Percentiles rank a stretch among this genome's conserved stretches.
These are phyloP conservation scores for Rhynchonycteris naso DNA, from an alignment of 2,797 vertebrate genomes.

Conservation along the genomic window DNA sequence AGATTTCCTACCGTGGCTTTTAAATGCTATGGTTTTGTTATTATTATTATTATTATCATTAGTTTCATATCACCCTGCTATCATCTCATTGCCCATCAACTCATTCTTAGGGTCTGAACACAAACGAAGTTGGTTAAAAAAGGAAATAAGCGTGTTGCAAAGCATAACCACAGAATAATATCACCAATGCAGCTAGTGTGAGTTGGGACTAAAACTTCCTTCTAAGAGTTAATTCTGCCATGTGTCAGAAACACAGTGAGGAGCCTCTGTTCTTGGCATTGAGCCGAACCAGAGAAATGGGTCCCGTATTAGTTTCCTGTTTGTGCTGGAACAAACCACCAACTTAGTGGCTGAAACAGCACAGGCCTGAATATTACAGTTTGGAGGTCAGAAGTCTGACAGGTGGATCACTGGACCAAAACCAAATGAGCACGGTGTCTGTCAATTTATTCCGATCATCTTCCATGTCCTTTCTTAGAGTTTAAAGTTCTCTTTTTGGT, in stretches of 20 bases:
- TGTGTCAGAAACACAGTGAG: neutral
- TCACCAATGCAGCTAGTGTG: neutral
- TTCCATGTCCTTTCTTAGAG: neutral
- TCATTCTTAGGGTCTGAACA: neutral
- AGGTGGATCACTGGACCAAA: neutral
- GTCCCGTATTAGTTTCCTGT: neutral
- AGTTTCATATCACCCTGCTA: neutral
- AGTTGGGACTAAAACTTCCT: neutral
- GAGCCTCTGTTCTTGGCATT: neutral
- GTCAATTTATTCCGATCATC: neutral
- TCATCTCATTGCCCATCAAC: neutral
- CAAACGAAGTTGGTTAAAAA: neutral
- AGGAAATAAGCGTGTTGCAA: neutral
- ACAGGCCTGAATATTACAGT: too few species aligned
- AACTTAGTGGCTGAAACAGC: neutral
- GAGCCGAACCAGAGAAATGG: neutral
- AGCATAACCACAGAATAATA: neutral
- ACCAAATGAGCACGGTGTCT: neutral
- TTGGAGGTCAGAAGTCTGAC: neutral
- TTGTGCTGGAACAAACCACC: neutral
- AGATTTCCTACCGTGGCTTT: neutral
- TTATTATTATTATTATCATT: neutral
- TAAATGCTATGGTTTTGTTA: neutral
- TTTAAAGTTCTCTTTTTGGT: neutral
- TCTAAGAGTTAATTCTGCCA: neutral